Conservation (phyloP, 2,797 vertebrate species). For the Numenius phaeopus region DNA sequence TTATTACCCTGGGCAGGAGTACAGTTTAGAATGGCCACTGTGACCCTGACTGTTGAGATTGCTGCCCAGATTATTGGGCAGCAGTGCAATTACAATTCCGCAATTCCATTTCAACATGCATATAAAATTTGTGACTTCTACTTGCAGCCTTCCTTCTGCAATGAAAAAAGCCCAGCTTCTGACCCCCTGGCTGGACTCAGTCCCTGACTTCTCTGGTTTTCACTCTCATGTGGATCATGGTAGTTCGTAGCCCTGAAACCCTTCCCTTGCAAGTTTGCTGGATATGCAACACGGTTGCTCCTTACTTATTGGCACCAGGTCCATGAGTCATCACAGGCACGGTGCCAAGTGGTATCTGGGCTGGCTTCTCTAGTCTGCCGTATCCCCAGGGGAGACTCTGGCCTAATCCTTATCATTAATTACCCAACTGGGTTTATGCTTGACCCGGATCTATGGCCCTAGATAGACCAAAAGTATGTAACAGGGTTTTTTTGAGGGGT, state of each 20-base stretch:
- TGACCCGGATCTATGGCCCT: not conserved
- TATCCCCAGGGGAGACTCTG: not conserved
- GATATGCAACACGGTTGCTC: not conserved
- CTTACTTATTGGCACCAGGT: not conserved
- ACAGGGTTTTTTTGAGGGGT: not conserved
- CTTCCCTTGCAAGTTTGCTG: not conserved
- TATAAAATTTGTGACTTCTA: not conserved
- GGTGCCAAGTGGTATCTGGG: not conserved
- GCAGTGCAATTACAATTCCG: not conserved
- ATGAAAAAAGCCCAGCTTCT: not conserved
- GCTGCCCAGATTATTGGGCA: not conserved
- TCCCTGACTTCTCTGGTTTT: rapidly evolving
- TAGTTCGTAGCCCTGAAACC: not conserved
- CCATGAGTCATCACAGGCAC: rapidly evolving
- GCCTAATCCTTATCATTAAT: not conserved
- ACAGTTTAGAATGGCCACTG: not conserved
- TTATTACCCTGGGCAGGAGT: not conserved
- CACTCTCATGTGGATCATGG: rapidly evolving
- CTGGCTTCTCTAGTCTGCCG: not conserved
- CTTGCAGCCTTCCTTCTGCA: not conserved
- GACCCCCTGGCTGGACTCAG: not conserved
- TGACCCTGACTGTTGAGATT: not conserved
- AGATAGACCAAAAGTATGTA: not conserved
- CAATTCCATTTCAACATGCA: not conserved
- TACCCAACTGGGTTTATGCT: not conserved